These are phyloP conservation scores for Rhingia campestris DNA, from an alignment of 2,888 invertebrate species.

Conservation along the genomic window DNA sequence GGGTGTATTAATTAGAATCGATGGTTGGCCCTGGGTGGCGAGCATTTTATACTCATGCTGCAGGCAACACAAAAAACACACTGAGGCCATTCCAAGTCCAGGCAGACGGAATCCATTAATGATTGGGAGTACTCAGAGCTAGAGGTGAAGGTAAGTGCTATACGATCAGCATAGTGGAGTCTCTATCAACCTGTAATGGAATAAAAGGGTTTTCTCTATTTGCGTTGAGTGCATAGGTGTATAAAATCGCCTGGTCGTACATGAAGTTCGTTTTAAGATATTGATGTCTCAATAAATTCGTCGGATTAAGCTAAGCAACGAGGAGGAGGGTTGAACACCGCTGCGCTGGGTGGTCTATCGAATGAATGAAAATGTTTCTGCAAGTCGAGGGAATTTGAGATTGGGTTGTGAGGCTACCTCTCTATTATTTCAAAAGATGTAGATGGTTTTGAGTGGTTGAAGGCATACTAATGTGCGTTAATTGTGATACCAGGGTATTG, in stretches of 20 bases:
- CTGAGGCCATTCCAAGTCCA: constrained; percentile 37
- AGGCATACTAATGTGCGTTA: too few species aligned
- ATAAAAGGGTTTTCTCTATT: constrained; percentile 51
- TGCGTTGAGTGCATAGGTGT: constrained; percentile 33
- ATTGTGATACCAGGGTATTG: too few species aligned
- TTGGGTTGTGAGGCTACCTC: background rate
- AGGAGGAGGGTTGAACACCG: background rate
- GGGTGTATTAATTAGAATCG: constrained; percentile 64
- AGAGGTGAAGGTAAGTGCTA: constrained; percentile 45
- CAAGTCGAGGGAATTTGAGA: background rate
- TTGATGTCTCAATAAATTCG: constrained; percentile 70
- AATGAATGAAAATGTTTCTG: background rate
- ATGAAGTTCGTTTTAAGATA: constrained; percentile 61
- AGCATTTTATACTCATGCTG: constrained; percentile 43
- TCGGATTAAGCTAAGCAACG: constrained; percentile 3
- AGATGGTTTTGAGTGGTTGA: too few species aligned
- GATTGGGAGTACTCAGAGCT: constrained; percentile 5
- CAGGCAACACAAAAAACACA: background rate
- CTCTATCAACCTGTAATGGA: constrained; percentile 41
- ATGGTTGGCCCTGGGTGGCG: constrained; percentile 12
- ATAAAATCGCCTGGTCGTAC: constrained; percentile 26
- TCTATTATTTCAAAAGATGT: too few species aligned
- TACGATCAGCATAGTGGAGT: constrained; percentile 1
- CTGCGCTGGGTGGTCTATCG: background rate
- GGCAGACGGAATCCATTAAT: constrained; percentile 57